A percentile compares a stretch with the other conserved stretches of the same genome.
These are phyloP conservation scores for Rhizomys pruinosus DNA, from an alignment of 2,113 vertebrate species.

Conservation along the genomic window DNA sequence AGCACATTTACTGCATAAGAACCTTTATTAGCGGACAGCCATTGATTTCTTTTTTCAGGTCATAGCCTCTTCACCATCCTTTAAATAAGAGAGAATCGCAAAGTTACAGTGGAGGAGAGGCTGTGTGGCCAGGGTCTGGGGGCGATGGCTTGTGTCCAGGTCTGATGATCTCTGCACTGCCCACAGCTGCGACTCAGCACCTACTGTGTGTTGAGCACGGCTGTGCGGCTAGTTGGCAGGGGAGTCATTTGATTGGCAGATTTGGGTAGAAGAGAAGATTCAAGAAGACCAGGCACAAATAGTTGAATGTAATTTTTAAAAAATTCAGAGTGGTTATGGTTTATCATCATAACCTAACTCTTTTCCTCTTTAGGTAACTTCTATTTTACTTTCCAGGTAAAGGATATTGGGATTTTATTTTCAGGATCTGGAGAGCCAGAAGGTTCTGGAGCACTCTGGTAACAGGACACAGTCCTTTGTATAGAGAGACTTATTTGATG, in stretches of 20 bases:
- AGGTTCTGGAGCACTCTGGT: neutral
- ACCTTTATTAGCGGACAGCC: conserved; percentile 87
- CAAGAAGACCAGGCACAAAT: neutral
- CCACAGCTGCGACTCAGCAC: neutral
- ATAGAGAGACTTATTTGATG: neutral
- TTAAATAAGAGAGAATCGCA: conserved; percentile 78
- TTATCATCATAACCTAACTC: neutral
- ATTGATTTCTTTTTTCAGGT: conserved; percentile 87
- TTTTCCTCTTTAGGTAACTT: neutral
- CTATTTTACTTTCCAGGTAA: neutral
- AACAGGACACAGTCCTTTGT: neutral
- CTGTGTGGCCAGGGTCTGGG: conserved; percentile 21
- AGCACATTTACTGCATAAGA: conserved; percentile 87
- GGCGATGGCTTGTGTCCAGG: neutral
- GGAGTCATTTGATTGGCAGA: neutral
- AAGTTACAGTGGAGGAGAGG: conserved; percentile 56
- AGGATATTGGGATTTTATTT: conserved; percentile 29
- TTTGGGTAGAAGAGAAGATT: neutral
- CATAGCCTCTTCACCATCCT: conserved; percentile 81
- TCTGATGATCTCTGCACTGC: neutral
- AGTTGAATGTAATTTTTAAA: neutral
- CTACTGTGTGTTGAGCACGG: neutral
- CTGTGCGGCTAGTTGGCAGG: rapidly evolving
- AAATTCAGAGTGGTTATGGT: neutral
- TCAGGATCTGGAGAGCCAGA: neutral